Percentiles rank a stretch among this genome's conserved stretches.
These are phyloP conservation scores for Myripristis jacobus DNA, from an alignment of 2,797 vertebrate species.

Conservation along the genomic window DNA sequence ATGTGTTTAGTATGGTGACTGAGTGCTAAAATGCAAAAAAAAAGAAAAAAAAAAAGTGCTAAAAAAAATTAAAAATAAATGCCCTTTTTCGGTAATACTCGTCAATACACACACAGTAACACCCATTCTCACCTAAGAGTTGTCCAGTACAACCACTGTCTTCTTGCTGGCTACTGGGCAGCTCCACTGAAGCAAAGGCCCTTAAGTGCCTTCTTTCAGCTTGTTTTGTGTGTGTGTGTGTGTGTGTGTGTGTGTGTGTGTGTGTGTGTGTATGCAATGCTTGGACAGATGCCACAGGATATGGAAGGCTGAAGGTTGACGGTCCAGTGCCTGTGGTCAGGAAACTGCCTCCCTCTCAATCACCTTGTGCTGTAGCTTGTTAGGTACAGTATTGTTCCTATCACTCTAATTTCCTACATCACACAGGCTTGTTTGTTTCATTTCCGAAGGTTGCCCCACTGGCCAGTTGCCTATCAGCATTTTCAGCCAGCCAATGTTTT, in stretches of 20 bases:
- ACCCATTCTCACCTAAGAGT: conserved; percentile 7
- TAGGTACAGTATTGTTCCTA: conserved; percentile 61
- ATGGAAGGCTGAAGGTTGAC: conserved; percentile 61
- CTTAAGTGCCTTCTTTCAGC: conserved; percentile 47
- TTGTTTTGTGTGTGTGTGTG: conserved; percentile 29
- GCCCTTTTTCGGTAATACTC: neutral
- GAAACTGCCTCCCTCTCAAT: conserved; percentile 63
- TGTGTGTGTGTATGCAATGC: no score
- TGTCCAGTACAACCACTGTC: conserved; percentile 26
- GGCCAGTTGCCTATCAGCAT: conserved; percentile 47
- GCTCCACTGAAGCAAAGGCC: conserved; percentile 55
- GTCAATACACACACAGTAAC: neutral
- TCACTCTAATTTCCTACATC: conserved; percentile 70
- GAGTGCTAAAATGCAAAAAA: no score
- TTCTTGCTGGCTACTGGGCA: conserved; percentile 37
- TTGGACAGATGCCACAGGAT: conserved; percentile 60
- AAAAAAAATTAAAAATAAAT: no score
- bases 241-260: no score
- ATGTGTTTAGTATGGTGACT: conserved; percentile 3
- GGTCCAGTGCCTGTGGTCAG: conserved; percentile 57
- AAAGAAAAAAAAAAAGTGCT: no score
- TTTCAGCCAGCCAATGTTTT: conserved; percentile 36
- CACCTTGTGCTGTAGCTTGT: conserved; percentile 60
- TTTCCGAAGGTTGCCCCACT: conserved; percentile 29
- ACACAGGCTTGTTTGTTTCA: conserved; percentile 61